Evolutionary conservation across 2,797 vertebrate genomes (phyloP).

Genomic region (Ispidina lecontei): DNA sequence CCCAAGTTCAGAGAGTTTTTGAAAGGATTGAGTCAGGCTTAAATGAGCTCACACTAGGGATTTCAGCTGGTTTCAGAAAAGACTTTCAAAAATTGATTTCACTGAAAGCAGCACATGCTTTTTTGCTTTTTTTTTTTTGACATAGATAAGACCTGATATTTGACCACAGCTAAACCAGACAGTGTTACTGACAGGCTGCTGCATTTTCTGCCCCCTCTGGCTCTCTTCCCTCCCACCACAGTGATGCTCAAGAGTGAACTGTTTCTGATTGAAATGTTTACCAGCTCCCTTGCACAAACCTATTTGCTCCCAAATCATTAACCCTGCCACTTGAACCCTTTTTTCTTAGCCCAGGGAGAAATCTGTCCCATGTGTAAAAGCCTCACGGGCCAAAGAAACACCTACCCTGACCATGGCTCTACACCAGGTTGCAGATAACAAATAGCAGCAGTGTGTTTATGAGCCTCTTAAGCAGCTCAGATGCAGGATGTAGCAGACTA

Average conservation of each 20-base stretch:
- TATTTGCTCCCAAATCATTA: not conserved
- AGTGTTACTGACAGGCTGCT: not conserved
- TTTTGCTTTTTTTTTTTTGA: not conserved
- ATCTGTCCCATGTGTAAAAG: not conserved
- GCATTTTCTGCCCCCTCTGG: not conserved
- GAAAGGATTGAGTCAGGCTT: slow-evolving; percentile 13
- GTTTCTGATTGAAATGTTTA: not conserved
- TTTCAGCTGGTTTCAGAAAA: slow-evolving; percentile 16
- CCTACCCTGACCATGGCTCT: not conserved
- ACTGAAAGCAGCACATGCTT: not conserved
- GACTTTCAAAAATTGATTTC: slow-evolving; percentile 11
- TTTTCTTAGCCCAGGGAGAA: not conserved
- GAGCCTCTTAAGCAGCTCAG: not conserved
- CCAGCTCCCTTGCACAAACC: not conserved
- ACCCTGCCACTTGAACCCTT: not conserved
- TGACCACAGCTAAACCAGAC: not conserved
- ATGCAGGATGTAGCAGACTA: not conserved
- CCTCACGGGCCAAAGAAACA: not conserved
- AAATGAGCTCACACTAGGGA: not conserved
- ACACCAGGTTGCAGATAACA: not conserved
- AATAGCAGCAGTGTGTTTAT: not conserved
- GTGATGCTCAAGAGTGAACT: not conserved
- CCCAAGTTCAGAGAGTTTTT: slow-evolving; percentile 4
- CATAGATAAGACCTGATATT: not conserved
- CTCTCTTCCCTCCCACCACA: not conserved